A percentile compares a stretch with the other conserved stretches of the same genome.
phyloP scores from a whole-genome alignment of 2,113 vertebrate genomes.

The Hippocampus zosterae region DNA sequence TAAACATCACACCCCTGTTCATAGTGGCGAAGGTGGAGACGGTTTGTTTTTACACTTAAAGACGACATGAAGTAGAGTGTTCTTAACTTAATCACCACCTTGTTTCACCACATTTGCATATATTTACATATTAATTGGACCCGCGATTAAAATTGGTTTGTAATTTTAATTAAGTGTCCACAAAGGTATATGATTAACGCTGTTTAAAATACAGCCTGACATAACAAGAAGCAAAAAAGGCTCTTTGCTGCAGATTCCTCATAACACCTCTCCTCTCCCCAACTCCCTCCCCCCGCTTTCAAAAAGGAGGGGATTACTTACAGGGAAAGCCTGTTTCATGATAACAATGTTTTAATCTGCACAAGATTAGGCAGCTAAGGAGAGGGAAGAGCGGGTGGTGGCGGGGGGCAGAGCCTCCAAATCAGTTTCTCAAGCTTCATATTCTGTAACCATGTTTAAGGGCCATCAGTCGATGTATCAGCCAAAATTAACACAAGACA shows the following conservation, averaged over 20 bases:
- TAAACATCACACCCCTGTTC: conserved; percentile 88
- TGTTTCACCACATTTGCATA: conserved; percentile 99
- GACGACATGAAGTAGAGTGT: conserved; percentile 99
- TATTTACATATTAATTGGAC: conserved; percentile 99
- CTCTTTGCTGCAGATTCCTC: conserved; percentile 86
- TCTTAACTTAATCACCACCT: conserved; percentile 99
- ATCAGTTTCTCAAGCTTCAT: conserved; percentile 80
- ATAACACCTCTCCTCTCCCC: conserved; percentile 32
- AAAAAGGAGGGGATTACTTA: conserved; percentile 88
- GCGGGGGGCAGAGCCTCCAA: conserved; percentile 61
- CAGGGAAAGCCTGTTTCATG: conserved; percentile 98
- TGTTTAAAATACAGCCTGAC: conserved; percentile 99
- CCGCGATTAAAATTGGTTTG: conserved; percentile 99
- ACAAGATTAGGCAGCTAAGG: conserved; percentile 95
- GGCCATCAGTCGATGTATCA: conserved; percentile 8
- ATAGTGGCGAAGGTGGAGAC: conserved; percentile 22
- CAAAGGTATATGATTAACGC: conserved; percentile 99
- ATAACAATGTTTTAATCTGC: conserved; percentile 98
- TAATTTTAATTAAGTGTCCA: conserved; percentile 99
- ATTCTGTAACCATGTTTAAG: conserved; percentile 72
- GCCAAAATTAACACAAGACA: conserved; percentile 11
- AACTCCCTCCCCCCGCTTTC: conserved; percentile 26
- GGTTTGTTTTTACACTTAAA: conserved; percentile 99
- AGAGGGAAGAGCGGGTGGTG: conserved; percentile 53
- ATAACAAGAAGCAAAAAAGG: conserved; percentile 85